Conservation (phyloP, 2,797 vertebrate genomes). For the Pipistrellus pipistrellus region DNA sequence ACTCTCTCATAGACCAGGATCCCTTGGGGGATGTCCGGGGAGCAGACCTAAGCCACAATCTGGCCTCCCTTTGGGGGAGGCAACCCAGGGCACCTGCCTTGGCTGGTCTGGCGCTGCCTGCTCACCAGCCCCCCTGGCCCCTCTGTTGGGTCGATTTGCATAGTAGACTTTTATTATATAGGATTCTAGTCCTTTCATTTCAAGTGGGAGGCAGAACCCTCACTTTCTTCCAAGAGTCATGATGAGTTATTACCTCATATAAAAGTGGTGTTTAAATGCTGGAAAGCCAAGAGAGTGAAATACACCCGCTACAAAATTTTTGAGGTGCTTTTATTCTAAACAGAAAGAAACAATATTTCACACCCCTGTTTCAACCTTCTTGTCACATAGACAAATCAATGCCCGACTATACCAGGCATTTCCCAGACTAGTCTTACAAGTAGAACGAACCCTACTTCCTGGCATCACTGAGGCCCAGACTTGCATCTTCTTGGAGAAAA, state of each 20-base stretch:
- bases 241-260: conserved; percentile 31
- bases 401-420: not conserved
- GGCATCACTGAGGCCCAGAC: not conserved
- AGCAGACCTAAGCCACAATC: too few species aligned
- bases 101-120: too few species aligned
- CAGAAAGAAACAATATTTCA: conserved; percentile 65
- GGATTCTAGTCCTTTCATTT: not conserved
- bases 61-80: too few species aligned
- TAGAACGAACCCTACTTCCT: not conserved
- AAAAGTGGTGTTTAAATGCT: conserved; percentile 40
- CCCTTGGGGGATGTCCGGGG: too few species aligned
- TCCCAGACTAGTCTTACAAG: not conserved
- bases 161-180: too few species aligned
- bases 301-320: conserved; percentile 26
- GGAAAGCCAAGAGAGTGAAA: conserved; percentile 58
- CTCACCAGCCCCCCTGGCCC: accelerated
- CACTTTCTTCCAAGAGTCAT: not conserved
- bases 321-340: conserved; percentile 59
- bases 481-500: not conserved
- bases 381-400: conserved; percentile 43
- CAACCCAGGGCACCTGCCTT: too few species aligned
- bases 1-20: too few species aligned
- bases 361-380: not conserved
- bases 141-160: too few species aligned
- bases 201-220: not conserved